phyloP scores from a whole-genome alignment of 2,113 vertebrate genomes.

The Oophaga pumilio region DNA sequence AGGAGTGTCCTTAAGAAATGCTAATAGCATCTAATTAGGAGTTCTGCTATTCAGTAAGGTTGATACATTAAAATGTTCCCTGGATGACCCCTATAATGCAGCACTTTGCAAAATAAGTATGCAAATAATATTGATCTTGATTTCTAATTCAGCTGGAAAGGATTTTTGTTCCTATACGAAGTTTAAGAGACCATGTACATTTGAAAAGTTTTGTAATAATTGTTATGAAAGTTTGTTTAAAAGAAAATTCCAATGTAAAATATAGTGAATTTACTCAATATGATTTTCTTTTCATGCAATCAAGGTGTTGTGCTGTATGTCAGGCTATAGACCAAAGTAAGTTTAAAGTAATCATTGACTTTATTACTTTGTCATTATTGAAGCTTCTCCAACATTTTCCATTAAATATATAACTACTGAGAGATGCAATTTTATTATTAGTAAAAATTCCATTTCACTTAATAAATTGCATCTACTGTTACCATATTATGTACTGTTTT shows the following conservation, averaged over 20 bases:
- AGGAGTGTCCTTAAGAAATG: not conserved
- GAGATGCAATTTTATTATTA: not conserved
- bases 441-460: not conserved
- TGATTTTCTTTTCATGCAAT: slow-evolving; percentile 11
- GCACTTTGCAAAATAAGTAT: not conserved
- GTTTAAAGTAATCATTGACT: not conserved
- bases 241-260: not conserved
- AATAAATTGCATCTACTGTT: too few species aligned
- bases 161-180: not conserved
- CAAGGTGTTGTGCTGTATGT: not conserved
- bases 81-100: not conserved
- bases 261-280: not conserved
- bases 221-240: not conserved
- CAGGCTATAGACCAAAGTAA: not conserved
- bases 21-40: not conserved
- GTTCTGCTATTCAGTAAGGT: not conserved
- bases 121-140: not conserved
- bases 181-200: not conserved
- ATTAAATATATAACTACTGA: not conserved
- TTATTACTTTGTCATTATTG: not conserved
- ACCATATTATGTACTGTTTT: too few species aligned
- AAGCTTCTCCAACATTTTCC: not conserved
- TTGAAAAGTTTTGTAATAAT: slow-evolving; percentile 3
- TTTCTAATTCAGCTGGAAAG: not conserved
- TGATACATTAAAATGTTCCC: not conserved